Base-by-base conservation (phyloP, 2,888 invertebrate genomes). In the Ectemnius continuus region DNA sequence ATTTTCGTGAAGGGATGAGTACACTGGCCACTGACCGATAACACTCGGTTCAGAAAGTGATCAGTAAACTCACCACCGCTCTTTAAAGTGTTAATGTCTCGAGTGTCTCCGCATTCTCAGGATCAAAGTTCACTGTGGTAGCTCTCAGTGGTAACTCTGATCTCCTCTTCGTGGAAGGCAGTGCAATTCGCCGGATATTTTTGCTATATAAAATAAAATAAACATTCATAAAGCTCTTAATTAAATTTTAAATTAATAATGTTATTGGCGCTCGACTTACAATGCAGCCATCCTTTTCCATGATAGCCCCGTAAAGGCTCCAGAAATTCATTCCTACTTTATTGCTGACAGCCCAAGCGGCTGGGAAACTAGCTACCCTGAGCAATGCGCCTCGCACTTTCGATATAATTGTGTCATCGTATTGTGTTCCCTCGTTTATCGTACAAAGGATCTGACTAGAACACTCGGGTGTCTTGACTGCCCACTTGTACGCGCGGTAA, bases 151-250 rank as follows among this genome's bases (percentile, higher is more conserved):
- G 96, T 96, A 36, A 95, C 96, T 92, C 94, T 94, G 59, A 95
- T 91, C 90, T 97, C 97, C 88, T 96, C 96, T 87, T 95, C 94
- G 89, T 96, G 96, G 92, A 96, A 97, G 1, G 94, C 94, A 28
- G 93, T 93, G 86, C 97, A 97, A 83, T 95, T 94, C 0, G 94
- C 94, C 61, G 95, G 94, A 88, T 95, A 95, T 72, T 93, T 93
- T 2, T 92, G 92, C 95, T 95, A 91, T 66, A n/a, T n/a, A n/a
- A n/a, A 80, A 82, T 52, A 52, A 52, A 14, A 16, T 14, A 16
- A 52, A 2, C 11, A 52, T 16, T 52, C n/a, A 4, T 52, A 16
- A 14, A 52, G 5, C 4, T 52, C 6, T 11, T 52, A 14, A 11
- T 36, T 36, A 52, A 6, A 13, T 23, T 23, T 23, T 2, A 2